These are phyloP conservation scores for Actias luna DNA, from an alignment of 2,888 invertebrate genomes.

Conservation along the genomic window DNA sequence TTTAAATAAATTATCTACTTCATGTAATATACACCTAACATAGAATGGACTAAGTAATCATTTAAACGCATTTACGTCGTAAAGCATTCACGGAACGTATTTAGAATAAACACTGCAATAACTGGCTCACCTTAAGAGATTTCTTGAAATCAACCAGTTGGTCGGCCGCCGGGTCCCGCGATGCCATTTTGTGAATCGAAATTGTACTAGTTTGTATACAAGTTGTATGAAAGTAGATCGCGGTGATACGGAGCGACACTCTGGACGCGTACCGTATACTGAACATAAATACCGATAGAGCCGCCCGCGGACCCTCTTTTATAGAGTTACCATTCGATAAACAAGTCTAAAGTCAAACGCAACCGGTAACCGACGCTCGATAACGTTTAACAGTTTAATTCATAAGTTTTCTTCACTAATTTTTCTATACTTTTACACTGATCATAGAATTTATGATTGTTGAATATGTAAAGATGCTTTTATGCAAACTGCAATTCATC, in stretches of 20 bases:
- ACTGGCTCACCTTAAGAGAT: constrained; percentile 76
- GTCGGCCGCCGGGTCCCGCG: constrained; percentile 83
- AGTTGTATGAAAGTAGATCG: constrained; percentile 21
- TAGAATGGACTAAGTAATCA: not conserved
- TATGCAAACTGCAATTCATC: not conserved
- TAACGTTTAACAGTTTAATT: not conserved
- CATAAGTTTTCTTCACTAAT: too few relatives aligned
- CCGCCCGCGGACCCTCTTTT: constrained; percentile 45
- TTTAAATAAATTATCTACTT: not conserved
- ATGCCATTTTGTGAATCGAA: constrained; percentile 48
- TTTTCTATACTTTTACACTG: not conserved
- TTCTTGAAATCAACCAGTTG: constrained; percentile 84
- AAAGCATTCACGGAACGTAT: constrained; percentile 4
- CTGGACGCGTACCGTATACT: constrained; percentile 57
- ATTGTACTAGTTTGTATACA: constrained; percentile 12
- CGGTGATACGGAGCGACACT: constrained; percentile 50
- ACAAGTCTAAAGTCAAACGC: constrained; percentile 57
- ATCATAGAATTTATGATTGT: not conserved
- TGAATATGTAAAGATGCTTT: not conserved
- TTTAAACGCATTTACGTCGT: not conserved
- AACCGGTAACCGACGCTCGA: constrained; percentile 34
- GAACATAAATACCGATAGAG: constrained; percentile 51
- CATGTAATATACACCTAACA: not conserved
- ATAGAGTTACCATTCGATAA: constrained; percentile 61
- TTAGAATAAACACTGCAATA: not conserved